Base-by-base conservation (phyloP, 2,888 invertebrate species). In the Eristalinus aeneus region DNA sequence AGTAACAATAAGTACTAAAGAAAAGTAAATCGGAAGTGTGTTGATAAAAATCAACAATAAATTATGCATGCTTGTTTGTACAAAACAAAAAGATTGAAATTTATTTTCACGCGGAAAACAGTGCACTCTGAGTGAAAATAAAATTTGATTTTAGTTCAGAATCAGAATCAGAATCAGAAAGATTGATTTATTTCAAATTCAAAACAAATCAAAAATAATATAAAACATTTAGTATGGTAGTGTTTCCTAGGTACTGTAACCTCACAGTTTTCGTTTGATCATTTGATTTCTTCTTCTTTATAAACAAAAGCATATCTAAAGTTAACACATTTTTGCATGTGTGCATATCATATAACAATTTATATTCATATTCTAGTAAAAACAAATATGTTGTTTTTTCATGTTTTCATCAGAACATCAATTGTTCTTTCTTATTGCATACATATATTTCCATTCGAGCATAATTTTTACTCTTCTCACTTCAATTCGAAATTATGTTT, bases 211-310 rank as follows among this genome's bases (percentile, higher is more conserved):
- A 32, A 53, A 20, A 56, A 56, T 20, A 56, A 56, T n/a, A 34
- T 64, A 76, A 54, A 60, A 16, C 58, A 74, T 74, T 74, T 31
- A 22, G 58, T 69, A 73, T 34, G 68, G 69, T 76, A 69, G 76
- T 36, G 54, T 76, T 76, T 76, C 76, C 69, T 76, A 76, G 34
- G 27, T 68, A 75, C 61, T 61, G n/a, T 54, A 53, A 76, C 34
- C 32, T 12, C 32, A 69, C 39, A 39, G 0, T 3, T n/a, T 5
- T 46, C 16, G n/a, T 46, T 16, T 8, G 1, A 16, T 46, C 9
- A 10, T 16, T 16, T 16, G 0, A 27, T 69, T 23, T 68, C 68
- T 68, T 68, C 68, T 68, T 68, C 31, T 68, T 16, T 63, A 34
- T 63, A 68, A 34, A 69, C 36, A 68, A 5, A 27, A 32, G 34